These are phyloP conservation scores for Salmo trutta DNA, from an alignment of 2,797 vertebrate species.

Conservation along the genomic window DNA sequence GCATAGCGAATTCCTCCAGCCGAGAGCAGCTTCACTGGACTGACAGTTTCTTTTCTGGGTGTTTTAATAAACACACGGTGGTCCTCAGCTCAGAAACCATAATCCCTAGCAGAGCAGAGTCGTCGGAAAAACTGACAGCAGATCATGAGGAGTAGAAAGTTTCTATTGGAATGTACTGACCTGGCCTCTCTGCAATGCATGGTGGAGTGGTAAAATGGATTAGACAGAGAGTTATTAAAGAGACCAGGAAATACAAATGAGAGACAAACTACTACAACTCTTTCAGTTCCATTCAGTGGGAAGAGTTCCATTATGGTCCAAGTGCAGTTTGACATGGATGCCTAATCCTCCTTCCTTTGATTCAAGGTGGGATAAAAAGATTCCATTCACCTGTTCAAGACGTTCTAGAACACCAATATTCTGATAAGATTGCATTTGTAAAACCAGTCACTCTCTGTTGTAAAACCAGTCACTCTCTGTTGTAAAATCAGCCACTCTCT, in stretches of 20 bases:
- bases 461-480: too few species aligned
- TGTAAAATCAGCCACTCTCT: background rate
- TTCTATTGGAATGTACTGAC: constrained; percentile 30
- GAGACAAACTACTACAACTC: background rate
- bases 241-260: background rate
- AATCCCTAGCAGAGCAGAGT: constrained; percentile 44
- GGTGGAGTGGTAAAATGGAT: constrained; percentile 16
- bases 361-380: too few species aligned
- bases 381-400: too few species aligned
- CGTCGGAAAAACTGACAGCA: constrained; percentile 25
- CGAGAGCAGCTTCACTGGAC: constrained; percentile 44
- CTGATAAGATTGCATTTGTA: background rate
- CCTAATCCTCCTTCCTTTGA: too few species aligned
- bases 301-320: too few species aligned
- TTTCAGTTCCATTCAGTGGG: background rate
- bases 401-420: background rate
- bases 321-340: too few species aligned
- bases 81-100: constrained; percentile 54
- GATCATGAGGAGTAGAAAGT: constrained; percentile 31
- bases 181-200: constrained; percentile 15
- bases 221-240: background rate
- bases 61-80: constrained; percentile 36
- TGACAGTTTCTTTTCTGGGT: constrained; percentile 33
- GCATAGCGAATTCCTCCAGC: constrained; percentile 36
- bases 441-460: too few species aligned